phyloP scores from a whole-genome alignment of 2,888 invertebrate species.

The Scaptomyza cyrtandrae region DNA sequence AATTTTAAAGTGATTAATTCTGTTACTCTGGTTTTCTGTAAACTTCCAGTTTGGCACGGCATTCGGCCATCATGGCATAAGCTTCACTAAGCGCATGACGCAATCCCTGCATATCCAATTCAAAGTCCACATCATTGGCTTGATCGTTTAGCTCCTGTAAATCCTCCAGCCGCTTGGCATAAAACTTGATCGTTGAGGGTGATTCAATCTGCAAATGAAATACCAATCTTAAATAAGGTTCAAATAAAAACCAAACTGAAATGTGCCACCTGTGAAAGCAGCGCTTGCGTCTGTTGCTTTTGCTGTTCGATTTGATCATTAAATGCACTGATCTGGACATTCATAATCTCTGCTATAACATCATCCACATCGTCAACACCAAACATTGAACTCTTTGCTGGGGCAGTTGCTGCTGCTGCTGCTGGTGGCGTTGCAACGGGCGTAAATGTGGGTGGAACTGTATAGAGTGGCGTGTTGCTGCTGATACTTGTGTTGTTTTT shows the following conservation, averaged over 20 bases:
- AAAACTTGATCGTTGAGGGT: conserved; percentile 86
- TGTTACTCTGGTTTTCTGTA: conserved; percentile 82
- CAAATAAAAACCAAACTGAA: not conserved
- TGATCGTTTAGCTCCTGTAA: conserved; percentile 87
- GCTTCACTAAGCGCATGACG: conserved; percentile 85
- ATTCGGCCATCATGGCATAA: conserved; percentile 83
- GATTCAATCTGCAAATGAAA: conserved; percentile 84
- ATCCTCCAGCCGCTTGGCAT: conserved; percentile 85
- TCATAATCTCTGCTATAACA: conserved; percentile 87
- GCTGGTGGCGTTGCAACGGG: conserved; percentile 52
- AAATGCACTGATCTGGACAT: conserved; percentile 88
- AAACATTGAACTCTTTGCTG: conserved; percentile 22
- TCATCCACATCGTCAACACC: conserved; percentile 69
- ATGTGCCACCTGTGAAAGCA: conserved; percentile 79
- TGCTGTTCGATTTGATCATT: conserved; percentile 88
- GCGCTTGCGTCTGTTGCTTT: conserved; percentile 85
- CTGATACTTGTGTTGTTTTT: conserved; percentile 25
- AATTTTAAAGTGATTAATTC: too few relatives aligned
- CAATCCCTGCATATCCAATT: conserved; percentile 86
- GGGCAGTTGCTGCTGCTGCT: not conserved
- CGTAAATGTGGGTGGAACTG: conserved; percentile 77
- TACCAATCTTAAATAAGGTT: not conserved
- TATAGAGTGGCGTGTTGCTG: conserved; percentile 76
- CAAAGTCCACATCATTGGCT: conserved; percentile 87
- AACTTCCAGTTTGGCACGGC: conserved; percentile 81